A percentile compares a stretch with the other conserved stretches of the same genome.
Conservation (phyloP, 2,113 vertebrate species). For the Apus apus region DNA sequence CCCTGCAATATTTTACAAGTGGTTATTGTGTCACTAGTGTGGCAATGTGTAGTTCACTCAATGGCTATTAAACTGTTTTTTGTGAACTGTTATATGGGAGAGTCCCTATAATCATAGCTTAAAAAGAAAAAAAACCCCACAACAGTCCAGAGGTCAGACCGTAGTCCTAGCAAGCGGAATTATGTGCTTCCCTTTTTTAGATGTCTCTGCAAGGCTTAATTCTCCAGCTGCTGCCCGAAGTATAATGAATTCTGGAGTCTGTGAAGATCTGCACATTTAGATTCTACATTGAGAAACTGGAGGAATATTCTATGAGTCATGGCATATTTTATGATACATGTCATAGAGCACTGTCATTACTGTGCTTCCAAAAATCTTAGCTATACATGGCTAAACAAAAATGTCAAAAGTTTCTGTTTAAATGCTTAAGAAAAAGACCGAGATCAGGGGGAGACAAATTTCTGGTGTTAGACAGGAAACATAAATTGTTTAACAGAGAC, state of each 20-base stretch:
- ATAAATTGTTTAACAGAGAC: not conserved
- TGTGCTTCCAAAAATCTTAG: not conserved
- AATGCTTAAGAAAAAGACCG: not conserved
- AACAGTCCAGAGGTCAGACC: not conserved
- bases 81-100: not conserved
- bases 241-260: not conserved
- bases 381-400: not conserved
- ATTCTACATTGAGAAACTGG: not conserved
- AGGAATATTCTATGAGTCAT: not conserved
- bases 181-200: not conserved
- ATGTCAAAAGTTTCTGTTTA: constrained; percentile 33
- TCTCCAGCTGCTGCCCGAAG: not conserved
- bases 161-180: not conserved
- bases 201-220: not conserved
- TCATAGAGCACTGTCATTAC: not conserved
- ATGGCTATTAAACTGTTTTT: not conserved
- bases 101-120: not conserved
- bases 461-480: constrained; percentile 8
- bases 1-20: not conserved
- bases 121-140: not conserved
- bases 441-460: constrained; percentile 1
- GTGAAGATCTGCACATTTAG: fast-evolving
- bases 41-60: not conserved
- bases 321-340: not conserved
- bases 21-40: not conserved